phyloP scores from a whole-genome alignment of 2,888 invertebrate species.

The Oscheius onirici region DNA sequence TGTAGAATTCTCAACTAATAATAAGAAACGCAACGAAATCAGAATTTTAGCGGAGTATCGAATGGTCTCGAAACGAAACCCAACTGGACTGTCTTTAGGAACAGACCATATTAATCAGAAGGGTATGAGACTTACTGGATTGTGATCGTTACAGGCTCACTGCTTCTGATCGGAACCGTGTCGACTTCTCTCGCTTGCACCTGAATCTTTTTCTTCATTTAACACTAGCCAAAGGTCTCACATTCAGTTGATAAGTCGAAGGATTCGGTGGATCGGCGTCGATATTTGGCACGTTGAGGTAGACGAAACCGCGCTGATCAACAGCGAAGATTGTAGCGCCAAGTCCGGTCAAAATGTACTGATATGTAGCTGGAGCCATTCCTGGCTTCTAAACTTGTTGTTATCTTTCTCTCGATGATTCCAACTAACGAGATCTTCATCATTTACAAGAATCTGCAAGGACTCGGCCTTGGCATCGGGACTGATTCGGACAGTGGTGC shows the following conservation, averaged over 20 bases:
- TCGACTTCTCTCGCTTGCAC: slow-evolving; percentile 71
- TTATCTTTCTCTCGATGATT: too few species aligned
- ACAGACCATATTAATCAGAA: too few species aligned
- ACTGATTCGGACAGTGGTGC: slow-evolving; percentile 67
- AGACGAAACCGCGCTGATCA: slow-evolving; percentile 70
- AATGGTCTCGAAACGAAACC: too few species aligned
- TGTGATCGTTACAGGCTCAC: slow-evolving; percentile 66
- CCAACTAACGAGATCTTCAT: slow-evolving; percentile 68
- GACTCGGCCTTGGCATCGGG: slow-evolving; percentile 62
- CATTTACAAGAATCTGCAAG: slow-evolving; percentile 70
- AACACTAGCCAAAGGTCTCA: slow-evolving; percentile 35
- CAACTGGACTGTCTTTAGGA: too few species aligned
- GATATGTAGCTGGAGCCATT: slow-evolving; percentile 71
- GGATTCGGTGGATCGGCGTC: slow-evolving; percentile 69
- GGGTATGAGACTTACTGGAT: slow-evolving; percentile 51
- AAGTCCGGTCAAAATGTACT: slow-evolving; percentile 70
- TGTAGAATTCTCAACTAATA: too few species aligned
- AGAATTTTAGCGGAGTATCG: too few species aligned
- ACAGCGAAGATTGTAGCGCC: slow-evolving; percentile 71
- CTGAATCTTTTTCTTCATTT: slow-evolving; percentile 33
- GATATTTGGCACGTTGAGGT: slow-evolving; percentile 66
- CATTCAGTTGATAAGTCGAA: slow-evolving; percentile 66
- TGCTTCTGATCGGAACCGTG: slow-evolving; percentile 65
- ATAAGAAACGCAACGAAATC: too few species aligned
- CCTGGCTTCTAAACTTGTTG: slow-evolving; percentile 70